Evolutionary conservation across 2,888 invertebrate species (phyloP).

Genomic region (Tholera decimalis): DNA sequence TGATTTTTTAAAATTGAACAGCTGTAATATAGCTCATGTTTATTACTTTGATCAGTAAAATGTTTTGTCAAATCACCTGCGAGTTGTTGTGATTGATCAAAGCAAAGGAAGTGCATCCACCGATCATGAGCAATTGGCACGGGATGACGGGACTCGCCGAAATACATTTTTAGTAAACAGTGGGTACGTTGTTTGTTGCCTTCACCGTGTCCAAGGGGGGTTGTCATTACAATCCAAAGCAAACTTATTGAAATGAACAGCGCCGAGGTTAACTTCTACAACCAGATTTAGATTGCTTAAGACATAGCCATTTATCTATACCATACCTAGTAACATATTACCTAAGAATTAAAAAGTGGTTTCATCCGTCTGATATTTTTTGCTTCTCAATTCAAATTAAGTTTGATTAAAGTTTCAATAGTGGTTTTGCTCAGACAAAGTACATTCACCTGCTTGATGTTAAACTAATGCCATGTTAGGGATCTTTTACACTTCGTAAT

Average conservation of each 20-base stretch:
- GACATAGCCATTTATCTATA: background rate
- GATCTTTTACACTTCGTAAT: too few species aligned
- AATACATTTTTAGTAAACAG: background rate
- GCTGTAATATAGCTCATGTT: too few species aligned
- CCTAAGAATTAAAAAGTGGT: constrained; percentile 9
- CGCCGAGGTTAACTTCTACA: constrained; percentile 42
- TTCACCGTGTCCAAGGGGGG: background rate
- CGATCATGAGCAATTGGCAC: background rate
- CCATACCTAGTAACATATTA: background rate
- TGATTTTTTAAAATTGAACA: too few species aligned
- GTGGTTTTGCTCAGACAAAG: background rate
- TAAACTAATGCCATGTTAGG: too few species aligned
- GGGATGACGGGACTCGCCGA: background rate
- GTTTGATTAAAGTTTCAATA: constrained; percentile 7
- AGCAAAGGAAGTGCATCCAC: background rate
- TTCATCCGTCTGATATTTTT: background rate
- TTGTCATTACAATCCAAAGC: constrained; percentile 5
- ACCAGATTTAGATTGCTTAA: constrained; percentile 13
- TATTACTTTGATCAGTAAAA: background rate
- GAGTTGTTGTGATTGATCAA: background rate
- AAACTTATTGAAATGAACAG: constrained; percentile 13
- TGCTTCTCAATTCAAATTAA: background rate
- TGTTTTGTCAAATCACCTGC: background rate
- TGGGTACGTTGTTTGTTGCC: background rate
- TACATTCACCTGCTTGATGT: background rate